Conservation (phyloP, 2,113 vertebrate species). For the Vulpes lagopus region DNA sequence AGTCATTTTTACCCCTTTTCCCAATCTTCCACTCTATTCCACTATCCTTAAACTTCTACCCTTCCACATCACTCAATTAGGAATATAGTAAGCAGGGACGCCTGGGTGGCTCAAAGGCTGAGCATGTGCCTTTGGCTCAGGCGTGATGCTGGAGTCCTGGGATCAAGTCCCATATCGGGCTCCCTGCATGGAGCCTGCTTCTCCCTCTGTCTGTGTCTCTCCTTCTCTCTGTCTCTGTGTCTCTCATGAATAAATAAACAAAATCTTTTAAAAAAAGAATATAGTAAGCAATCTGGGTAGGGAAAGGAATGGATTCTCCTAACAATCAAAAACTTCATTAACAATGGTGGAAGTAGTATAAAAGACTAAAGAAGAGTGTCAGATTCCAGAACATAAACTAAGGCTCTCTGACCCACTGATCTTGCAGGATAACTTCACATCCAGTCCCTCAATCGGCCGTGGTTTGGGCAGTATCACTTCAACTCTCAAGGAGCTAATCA, state of each 20-base stretch:
- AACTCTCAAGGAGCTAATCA: background rate
- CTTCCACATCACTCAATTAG: background rate
- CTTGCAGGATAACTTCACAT: background rate
- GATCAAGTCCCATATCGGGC: too few relatives aligned
- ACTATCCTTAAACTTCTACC: background rate
- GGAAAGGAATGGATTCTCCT: background rate
- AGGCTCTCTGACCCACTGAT: background rate
- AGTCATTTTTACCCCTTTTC: constrained; percentile 20
- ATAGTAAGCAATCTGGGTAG: background rate
- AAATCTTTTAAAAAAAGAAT: background rate
- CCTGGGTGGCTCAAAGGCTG: too few relatives aligned
- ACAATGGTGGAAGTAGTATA: background rate
- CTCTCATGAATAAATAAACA: too few relatives aligned
- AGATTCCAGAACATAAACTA: constrained; percentile 39
- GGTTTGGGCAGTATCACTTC: background rate
- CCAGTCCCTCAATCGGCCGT: background rate
- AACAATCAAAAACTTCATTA: constrained; percentile 2
- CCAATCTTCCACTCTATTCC: constrained; percentile 21
- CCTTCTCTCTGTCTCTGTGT: too few relatives aligned
- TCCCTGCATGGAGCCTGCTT: too few relatives aligned
- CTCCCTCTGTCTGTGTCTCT: too few relatives aligned
- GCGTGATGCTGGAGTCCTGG: too few relatives aligned
- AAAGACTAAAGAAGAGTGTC: background rate
- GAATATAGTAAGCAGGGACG: too few relatives aligned
- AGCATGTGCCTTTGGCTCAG: too few relatives aligned